Conservation (phyloP, 2,113 vertebrate genomes). For the Microtus richardsoni region DNA sequence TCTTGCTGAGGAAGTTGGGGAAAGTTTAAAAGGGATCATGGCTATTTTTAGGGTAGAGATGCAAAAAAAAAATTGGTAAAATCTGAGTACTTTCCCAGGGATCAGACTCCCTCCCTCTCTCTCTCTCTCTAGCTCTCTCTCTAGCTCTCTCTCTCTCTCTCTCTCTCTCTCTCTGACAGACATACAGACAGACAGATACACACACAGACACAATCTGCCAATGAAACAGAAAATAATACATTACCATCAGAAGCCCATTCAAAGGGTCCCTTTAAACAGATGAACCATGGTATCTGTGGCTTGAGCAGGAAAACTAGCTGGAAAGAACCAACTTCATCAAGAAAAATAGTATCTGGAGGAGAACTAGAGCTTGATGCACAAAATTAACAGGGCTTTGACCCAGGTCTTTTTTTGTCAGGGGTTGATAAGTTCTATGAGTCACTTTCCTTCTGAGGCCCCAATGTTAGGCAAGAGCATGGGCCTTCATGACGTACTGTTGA, state of each 20-base stretch:
- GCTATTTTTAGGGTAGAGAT: not conserved
- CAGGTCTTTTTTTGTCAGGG: no score
- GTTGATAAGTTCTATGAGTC: not conserved
- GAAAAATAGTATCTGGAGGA: not conserved
- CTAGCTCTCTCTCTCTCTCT: no score
- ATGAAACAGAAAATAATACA: not conserved
- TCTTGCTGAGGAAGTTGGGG: not conserved
- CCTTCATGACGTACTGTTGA: not conserved
- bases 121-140: no score
- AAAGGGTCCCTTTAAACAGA: not conserved
- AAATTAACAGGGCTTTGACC: not conserved
- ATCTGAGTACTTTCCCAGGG: not conserved
- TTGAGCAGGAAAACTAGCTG: not conserved
- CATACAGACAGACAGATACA: no score
- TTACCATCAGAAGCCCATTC: not conserved
- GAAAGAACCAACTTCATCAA: not conserved
- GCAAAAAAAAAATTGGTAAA: not conserved
- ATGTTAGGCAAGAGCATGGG: not conserved
- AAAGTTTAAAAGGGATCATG: no score
- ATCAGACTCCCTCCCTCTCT: no score
- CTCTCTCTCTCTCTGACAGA: no score
- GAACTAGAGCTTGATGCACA: not conserved
- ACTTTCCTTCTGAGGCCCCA: not conserved
- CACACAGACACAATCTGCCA: no score
- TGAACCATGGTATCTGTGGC: rapidly evolving